A percentile compares a stretch with the other conserved stretches of the same genome.
phyloP scores from a whole-genome alignment of 2,797 vertebrate species.

The Champsocephalus gunnari region DNA sequence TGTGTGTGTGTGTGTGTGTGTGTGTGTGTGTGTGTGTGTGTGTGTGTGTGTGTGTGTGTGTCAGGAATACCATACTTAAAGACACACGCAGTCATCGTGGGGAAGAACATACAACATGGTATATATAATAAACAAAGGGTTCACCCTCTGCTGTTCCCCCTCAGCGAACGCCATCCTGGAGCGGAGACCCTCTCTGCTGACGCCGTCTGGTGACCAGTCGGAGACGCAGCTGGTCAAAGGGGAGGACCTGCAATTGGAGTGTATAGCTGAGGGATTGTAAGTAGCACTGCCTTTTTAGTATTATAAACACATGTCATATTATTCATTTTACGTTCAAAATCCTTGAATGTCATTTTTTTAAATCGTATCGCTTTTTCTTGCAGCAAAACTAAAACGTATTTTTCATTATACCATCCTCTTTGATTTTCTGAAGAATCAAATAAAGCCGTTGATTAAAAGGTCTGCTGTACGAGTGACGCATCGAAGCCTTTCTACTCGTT shows the following conservation, averaged over 20 bases:
- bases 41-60: too few species aligned
- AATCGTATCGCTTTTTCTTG: neutral
- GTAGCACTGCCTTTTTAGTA: slow-evolving; percentile 65
- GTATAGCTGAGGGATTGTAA: slow-evolving; percentile 97
- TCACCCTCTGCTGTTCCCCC: neutral
- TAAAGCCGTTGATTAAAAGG: neutral
- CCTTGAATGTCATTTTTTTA: neutral
- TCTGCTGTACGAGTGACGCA: neutral
- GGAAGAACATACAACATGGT: too few species aligned
- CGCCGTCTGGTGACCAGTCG: slow-evolving; percentile 85
- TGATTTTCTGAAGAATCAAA: neutral
- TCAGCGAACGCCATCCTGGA: slow-evolving; percentile 91
- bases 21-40: too few species aligned
- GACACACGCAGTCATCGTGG: too few species aligned
- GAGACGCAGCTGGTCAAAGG: slow-evolving; percentile 87
- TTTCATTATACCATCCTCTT: neutral
- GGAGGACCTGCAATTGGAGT: slow-evolving; percentile 90
- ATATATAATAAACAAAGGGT: too few species aligned
- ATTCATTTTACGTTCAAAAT: neutral
- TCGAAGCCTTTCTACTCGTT: neutral
- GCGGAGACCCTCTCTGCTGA: slow-evolving; percentile 89
- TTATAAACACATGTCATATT: neutral
- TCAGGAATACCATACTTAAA: too few species aligned
- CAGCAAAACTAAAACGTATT: neutral
- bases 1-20: neutral